phyloP scores from a whole-genome alignment of 35 echinoderm and acorn worm species.

The Diadema setosum region DNA sequence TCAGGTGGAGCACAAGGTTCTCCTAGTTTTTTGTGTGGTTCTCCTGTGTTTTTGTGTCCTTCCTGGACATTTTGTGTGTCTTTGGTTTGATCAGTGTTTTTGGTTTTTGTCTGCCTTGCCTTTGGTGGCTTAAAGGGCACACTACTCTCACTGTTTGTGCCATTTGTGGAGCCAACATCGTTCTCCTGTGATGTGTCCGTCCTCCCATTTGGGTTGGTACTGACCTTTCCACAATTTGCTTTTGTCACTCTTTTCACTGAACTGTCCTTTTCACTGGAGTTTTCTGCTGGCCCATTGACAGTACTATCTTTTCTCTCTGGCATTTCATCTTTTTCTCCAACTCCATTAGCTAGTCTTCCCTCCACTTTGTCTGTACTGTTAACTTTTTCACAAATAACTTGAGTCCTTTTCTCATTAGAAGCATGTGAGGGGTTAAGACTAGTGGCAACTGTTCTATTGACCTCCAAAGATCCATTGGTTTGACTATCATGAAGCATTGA shows the following conservation, averaged over 20 bases:
- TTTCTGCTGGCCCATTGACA: background rate
- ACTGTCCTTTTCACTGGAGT: background rate
- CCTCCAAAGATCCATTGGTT: background rate
- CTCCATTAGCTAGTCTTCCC: background rate
- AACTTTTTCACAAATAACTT: background rate
- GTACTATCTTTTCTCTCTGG: background rate
- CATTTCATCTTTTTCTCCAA: background rate
- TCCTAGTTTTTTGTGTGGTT: background rate
- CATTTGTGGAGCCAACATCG: background rate
- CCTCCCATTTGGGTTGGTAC: background rate
- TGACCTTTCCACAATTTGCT: background rate
- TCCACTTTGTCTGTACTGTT: background rate
- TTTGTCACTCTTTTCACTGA: background rate
- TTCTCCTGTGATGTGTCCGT: background rate
- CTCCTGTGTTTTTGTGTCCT: background rate
- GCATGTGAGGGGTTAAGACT: background rate
- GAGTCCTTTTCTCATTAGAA: background rate
- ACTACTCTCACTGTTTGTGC: background rate
- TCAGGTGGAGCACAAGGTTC: background rate
- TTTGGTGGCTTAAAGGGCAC: background rate
- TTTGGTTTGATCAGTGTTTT: slow-evolving; percentile 15
- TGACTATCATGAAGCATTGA: background rate
- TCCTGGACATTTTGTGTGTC: background rate
- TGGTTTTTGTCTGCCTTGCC: background rate
- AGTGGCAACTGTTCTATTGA: background rate